These are phyloP conservation scores for Phania funesta DNA, from an alignment of 2,888 invertebrate genomes.

Conservation along the genomic window DNA sequence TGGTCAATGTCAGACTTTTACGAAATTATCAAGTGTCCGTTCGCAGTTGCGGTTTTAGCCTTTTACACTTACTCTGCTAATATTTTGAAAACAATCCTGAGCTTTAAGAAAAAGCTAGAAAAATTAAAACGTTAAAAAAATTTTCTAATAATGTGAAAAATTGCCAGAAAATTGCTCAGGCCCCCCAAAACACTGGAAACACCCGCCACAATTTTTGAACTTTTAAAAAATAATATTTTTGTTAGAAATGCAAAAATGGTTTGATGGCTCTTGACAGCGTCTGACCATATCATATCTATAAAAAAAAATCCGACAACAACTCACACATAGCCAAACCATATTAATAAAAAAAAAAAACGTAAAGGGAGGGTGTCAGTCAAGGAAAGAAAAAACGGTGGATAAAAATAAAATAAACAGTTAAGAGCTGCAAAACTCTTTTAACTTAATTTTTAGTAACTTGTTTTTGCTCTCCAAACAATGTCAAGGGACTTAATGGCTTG, in stretches of 20 bases:
- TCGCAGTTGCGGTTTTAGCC: too few relatives aligned
- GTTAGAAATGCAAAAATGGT: slow-evolving; percentile 65
- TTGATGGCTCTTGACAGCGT: slow-evolving; percentile 67
- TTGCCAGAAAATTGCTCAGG: background rate
- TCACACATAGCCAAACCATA: slow-evolving; percentile 30
- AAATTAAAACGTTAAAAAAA: too few relatives aligned
- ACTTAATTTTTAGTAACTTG: slow-evolving; percentile 4
- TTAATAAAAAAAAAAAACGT: slow-evolving; percentile 34
- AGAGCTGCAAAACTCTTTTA: background rate
- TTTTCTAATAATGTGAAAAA: too few relatives aligned
- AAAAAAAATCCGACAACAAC: slow-evolving; percentile 12
- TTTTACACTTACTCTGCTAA: too few relatives aligned
- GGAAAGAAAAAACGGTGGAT: slow-evolving; percentile 7
- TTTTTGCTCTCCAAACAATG: slow-evolving; percentile 29
- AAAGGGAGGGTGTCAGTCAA: slow-evolving; percentile 53
- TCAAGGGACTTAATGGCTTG: slow-evolving; percentile 55
- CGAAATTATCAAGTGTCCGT: too few relatives aligned
- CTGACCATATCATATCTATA: slow-evolving; percentile 58
- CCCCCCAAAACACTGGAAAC: background rate
- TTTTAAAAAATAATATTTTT: slow-evolving; percentile 44
- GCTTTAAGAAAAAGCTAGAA: too few relatives aligned
- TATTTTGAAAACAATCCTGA: too few relatives aligned
- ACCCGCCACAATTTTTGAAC: background rate
- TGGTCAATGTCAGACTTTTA: too few relatives aligned
- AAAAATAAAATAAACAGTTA: slow-evolving; percentile 16